Base-by-base conservation (phyloP, 35 echinoderm and acorn worm genomes). In the Patiria miniata region DNA sequence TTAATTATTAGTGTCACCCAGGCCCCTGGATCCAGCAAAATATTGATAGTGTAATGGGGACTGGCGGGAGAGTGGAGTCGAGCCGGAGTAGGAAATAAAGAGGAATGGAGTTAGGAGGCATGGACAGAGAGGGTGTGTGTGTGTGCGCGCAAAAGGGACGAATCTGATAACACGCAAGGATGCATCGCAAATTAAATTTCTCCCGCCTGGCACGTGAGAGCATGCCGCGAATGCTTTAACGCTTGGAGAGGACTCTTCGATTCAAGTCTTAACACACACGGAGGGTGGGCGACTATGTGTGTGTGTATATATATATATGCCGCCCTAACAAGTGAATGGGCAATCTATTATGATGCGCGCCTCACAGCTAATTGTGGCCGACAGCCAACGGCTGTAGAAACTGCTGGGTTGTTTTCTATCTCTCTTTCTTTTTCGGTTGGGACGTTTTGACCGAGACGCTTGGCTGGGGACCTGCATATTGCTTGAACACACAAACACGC, bases 191-290 rank as follows among this genome's bases (percentile, higher is more conserved):
- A 73, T 73, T 73, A 73, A 73, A 73, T 73, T 73, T 73, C 81
- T 83, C n/a, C 51, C n/a, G 81, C 81, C 54, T 37, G 8, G 81
- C 57, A n/a, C 81, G 38, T 83, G 65, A 32, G 65, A 73, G 65
- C 65, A 73, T 73, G 65, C 65, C 21, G 34, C 21, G 65, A 73
- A 73, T 73, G 65, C 65, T 73, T 47, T 26, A 22, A 73, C 9
- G 65, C 65, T 73, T 28, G 26, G 65, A 9, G 65, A 73, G 34
- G 21, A 28, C 21, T 32, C 65, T 73, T 32, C 65, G 42, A 47
- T 47, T n/a, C 42, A 47, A 4, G 42, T 47, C 42, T 12, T 6
- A n/a, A n/a, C n/a, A 47, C 42, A 12, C 42, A 47, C 12, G 4
- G 42, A 47, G 42, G 42, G 42, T 12, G n/a, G n/a, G n/a, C n/a